phyloP scores from a whole-genome alignment of 2,888 invertebrate genomes.

The Agrotis clavis region DNA sequence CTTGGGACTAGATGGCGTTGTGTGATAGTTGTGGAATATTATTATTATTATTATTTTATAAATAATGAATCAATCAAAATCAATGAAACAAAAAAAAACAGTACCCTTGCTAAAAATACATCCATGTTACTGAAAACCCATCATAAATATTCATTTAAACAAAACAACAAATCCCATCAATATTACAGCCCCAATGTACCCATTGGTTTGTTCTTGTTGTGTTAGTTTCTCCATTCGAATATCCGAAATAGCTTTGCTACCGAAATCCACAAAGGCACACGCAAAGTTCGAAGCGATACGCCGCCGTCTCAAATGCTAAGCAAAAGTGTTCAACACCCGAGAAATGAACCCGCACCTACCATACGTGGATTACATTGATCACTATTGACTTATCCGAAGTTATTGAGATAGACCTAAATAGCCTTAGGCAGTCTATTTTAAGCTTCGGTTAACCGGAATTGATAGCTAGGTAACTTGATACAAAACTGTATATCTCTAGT shows the following conservation, averaged over 20 bases:
- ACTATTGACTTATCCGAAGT: slow-evolving; percentile 31
- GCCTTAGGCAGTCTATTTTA: slow-evolving; percentile 16
- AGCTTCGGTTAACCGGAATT: background rate
- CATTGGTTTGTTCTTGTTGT: background rate
- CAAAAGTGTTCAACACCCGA: slow-evolving; percentile 30
- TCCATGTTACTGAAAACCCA: too few species aligned
- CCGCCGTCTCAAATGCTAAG: background rate
- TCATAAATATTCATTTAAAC: too few species aligned
- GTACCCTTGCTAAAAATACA: too few species aligned
- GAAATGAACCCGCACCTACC: background rate
- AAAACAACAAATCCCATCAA: slow-evolving; percentile 8
- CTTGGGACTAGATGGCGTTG: too few species aligned
- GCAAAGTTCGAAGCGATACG: background rate
- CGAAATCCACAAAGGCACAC: background rate
- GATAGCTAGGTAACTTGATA: background rate
- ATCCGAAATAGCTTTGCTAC: slow-evolving; percentile 24
- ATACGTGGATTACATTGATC: slow-evolving; percentile 5
- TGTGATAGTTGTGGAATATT: too few species aligned
- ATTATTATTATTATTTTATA: too few species aligned
- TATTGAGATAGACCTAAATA: background rate
- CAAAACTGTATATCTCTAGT: background rate
- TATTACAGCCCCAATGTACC: background rate
- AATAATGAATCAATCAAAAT: too few species aligned
- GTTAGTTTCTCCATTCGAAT: background rate
- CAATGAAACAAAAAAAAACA: too few species aligned